Percentiles rank a stretch among this genome's conserved stretches.
Conservation (phyloP, 2,113 vertebrate species). For the Callochromis pleurospilus region DNA sequence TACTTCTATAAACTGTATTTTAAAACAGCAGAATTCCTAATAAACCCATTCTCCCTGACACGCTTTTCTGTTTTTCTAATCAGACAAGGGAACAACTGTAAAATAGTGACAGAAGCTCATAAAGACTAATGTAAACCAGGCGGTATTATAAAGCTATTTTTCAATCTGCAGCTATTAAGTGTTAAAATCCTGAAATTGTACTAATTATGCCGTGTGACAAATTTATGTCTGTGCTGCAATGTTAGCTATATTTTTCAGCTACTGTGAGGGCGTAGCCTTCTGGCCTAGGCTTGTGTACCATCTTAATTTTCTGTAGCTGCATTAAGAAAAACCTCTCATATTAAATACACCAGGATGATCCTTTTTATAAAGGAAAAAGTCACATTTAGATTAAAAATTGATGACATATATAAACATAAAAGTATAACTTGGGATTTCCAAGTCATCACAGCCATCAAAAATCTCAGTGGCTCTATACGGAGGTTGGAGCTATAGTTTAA, state of each 20-base stretch:
- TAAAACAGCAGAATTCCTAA: background rate
- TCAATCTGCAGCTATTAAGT: background rate
- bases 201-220: background rate
- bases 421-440: background rate
- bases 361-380: background rate
- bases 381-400: background rate
- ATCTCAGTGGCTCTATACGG: background rate
- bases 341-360: background rate
- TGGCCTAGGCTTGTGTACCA: fast-evolving
- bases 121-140: background rate
- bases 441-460: background rate
- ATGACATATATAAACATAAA: background rate
- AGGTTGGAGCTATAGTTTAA: background rate
- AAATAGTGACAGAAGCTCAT: background rate
- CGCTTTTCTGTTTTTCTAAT: background rate
- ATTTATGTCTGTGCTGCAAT: background rate
- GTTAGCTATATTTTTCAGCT: background rate
- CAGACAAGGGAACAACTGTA: background rate
- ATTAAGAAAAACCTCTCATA: background rate
- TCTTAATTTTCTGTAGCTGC: background rate
- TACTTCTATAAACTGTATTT: background rate
- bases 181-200: background rate
- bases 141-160: background rate
- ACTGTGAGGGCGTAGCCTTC: background rate
- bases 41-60: background rate